Evolutionary conservation across 2,113 vertebrate genomes (phyloP).

Genomic region (Psilopogon haemacephalus): DNA sequence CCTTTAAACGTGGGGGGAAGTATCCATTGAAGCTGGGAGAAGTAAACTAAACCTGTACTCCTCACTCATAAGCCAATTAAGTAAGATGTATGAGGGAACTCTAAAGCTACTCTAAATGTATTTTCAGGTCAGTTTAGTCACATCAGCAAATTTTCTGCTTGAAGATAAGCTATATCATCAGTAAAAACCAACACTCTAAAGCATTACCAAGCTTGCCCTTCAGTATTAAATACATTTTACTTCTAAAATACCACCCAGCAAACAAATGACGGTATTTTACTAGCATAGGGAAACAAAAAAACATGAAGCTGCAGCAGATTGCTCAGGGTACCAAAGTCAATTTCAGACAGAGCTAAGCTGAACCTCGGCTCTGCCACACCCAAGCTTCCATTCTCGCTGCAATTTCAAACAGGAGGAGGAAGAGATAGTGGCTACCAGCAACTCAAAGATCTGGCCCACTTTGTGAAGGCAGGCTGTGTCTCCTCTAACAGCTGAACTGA

Average conservation of each 20-base stretch:
- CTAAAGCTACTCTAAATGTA: not conserved
- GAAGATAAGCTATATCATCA: not conserved
- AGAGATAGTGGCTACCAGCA: not conserved
- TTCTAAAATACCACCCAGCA: not conserved
- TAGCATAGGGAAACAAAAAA: not conserved
- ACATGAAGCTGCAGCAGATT: not conserved
- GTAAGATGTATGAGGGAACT: not conserved
- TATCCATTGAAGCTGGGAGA: not conserved
- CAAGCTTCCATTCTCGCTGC: not conserved
- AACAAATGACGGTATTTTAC: not conserved
- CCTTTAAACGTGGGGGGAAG: not conserved
- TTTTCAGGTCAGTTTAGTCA: not conserved
- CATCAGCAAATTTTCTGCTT: not conserved
- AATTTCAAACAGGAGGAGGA: not conserved
- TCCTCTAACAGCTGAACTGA: not conserved
- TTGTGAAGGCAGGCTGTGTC: accelerated
- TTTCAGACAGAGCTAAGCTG: not conserved
- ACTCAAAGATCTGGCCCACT: not conserved
- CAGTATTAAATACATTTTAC: not conserved
- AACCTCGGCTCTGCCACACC: accelerated
- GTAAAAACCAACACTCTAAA: not conserved
- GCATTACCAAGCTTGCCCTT: not conserved
- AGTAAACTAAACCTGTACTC: not conserved
- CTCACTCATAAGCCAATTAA: not conserved
- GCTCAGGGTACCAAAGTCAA: not conserved